Base-by-base conservation (phyloP, 2,113 vertebrate species). In the Carassius auratus region DNA sequence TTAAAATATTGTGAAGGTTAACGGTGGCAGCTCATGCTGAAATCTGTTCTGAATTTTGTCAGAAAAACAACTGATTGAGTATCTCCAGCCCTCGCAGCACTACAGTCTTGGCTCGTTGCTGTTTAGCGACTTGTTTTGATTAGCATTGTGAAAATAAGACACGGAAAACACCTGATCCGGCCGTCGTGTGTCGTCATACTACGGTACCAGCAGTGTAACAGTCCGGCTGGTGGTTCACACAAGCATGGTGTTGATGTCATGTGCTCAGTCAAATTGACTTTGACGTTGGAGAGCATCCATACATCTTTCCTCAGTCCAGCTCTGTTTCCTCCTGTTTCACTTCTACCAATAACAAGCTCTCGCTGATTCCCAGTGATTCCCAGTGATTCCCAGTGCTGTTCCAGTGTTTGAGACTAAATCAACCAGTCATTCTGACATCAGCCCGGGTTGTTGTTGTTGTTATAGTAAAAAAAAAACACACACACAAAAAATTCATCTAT, bases 191-290 rank as follows among this genome's bases (percentile, higher is more conserved):
- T 14, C 76, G 17, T 78, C 76, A 78, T 90, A 88, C 88, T 94
- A 91, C 93, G 92, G 93, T 92, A 92, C 93, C 55, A 57, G 55
- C 15, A 92, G 92, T 93, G 93, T 91, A 94, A 92, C 93, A 90
- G 91, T 90, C 89, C 83, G 90, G 90, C 90, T 92, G 92, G 88
- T 92, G 71, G 90, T 89, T 87, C 45, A 68, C 30, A 33, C 26
- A 30, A 68, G 26, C 64, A 8, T 3, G 10, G 59, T 62, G 59
- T 23, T 50, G 84, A 8, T 7, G n/a, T 19, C 5, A 6, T 33
- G 12, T 33, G 6, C 15, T 17, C 52, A 55, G 52, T 55, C 4
- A 55, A 55, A 55, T 21, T 21, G 4, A 62, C 59, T 62, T 23
- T 66, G 68, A 59, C 23, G 19, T n/a, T 36, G 42, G 48, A 73